Base-by-base conservation (phyloP, 2,888 invertebrate species). In the Ornithoptera priamus region DNA sequence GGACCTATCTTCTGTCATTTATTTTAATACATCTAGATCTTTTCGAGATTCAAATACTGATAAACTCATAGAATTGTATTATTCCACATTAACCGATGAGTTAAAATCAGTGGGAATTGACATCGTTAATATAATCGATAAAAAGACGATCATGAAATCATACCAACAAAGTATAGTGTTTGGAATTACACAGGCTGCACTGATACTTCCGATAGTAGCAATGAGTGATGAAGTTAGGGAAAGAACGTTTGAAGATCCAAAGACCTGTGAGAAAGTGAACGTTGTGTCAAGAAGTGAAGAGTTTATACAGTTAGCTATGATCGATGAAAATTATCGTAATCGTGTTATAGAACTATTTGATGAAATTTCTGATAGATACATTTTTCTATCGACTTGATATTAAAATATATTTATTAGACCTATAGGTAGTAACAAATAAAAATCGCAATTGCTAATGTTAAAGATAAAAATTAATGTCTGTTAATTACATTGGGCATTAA, bases 1-100 rank as follows among this genome's bases (percentile, higher is more conserved):
- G 65, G 96, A 96, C 76, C 78, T 95, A 17, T 86, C 93, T 18
- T 90, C 93, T 2, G 75, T 93, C 17, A 78, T 95, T 53, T 93
- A 93, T 78, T 86, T 95, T n/a, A 94, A 94, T 75, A 90, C 94
- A 1, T 85, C 86, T 1, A 84, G 83, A 62, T 74, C 81, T 42
- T 88, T 93, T 64, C 84, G 94, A 71, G 79, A 88, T 53, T 71
- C 76, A n/a, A 82, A 94, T 77, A 85, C 93, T 0, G 72, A 78
- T 8, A 80, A 86, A 53, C 82, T 95, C 53, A 75, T 95, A 12
- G 81, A 92, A 56, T 81, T 91, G 67, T 96, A 96, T 80, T 94
- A 94, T 78, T 75, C 81, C 6, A 83, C 83, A 36, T 81, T 95
- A 72, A 74, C 76, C 6, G 78, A 85, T 60, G 90, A 93, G 76